Base-by-base conservation (phyloP, 2,797 vertebrate genomes). In the Darevskia mixta region DNA sequence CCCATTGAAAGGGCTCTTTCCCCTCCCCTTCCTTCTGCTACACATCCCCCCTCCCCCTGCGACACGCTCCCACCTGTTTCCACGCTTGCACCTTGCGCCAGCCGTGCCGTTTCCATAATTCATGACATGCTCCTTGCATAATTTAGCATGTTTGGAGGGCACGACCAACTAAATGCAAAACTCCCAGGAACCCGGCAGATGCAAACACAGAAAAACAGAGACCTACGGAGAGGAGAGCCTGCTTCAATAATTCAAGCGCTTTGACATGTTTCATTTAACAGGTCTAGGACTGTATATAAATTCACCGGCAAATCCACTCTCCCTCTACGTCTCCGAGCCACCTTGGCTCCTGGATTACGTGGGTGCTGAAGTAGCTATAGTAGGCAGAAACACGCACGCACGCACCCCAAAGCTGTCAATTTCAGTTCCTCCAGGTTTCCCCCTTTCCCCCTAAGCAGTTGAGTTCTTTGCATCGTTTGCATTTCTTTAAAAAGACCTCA, bases 211-310 rank as follows among this genome's bases (percentile, higher is more conserved):
- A 20, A 49, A 43, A 71, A 71, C 64, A 43, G 32, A 41, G 41
- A 17, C 73, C 8, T 8, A 10, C 5, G 32, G 38, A 45, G 71
- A 45, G 86, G 71, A 79, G 86, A 79, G 23, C 76, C 67, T 20
- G 58, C 86, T 82, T 88, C 83, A 94, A 94, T 81, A 88, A 92
- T 76, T 13, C 58, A 85, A 25, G 79, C 79, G 23, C 69, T 8
- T 9, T 69, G 86, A 83, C 75, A 43, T 87, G 85, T 92, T 91
- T 92, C 90, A 91, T 94, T 91, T 87, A 32, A 79, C 49, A 86
- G 81, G 58, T 69, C 73, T 69, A 3, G 43, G 61, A 23, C 80
- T 78, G 43, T 8, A 49, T n/a, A 69, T n/a, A 58, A 32, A 61
- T 43, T 23, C 27, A 17, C 11, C 9, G 64, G 32, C 61, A 77